Evolutionary conservation across 1,140 invertebrate species (phyloP), one percentile per base, ranked within the genome.

Genomic region (Papilio xuthus): DNA sequence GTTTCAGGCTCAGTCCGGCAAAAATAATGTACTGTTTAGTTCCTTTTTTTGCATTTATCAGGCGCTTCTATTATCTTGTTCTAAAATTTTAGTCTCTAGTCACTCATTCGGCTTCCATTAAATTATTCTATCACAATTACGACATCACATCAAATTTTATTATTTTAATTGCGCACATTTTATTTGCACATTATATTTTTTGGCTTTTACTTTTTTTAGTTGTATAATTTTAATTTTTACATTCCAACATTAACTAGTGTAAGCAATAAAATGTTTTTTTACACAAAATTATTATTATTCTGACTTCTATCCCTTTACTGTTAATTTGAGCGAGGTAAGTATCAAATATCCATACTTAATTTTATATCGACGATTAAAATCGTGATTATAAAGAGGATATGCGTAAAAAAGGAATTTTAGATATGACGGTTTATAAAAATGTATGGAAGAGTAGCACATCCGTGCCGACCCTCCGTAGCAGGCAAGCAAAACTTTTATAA

Each of bases 81-180:
- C 77, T 84, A 82, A 84, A 84, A 83, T 80, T 82, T 85, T 90
- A 89, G 85, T 85, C 15, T 92, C 90, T 92, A 92, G 89, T 92
- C 90, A 91, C 80, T 13, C 81, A 79, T 79, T 81, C 81, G 81
- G 82, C 90, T 91, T 92, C 89, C 88, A 87, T 75, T 81, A 83
- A 83, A 72, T 77, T 78, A 78, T 78, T 84, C 78, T 79, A 82
- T 79, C 75, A 74, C 79, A 78, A 78, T 28, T 73, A 80, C 32
- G 82, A 83, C 88, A 90, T 89, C 89, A 90, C 89, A 90, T 81
- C 84, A 47, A 50, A 80, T 56, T 63, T 79, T 74, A 82, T 78
- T 82, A 82, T 78, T 79, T 80, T 83, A 74, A 79, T 79, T 72
- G 77, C 72, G 76, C 85, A 88, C 84, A 79, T 85, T 88, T 85